phyloP scores from a whole-genome alignment of 2,888 invertebrate species.

The Drosophila maculinotata region DNA sequence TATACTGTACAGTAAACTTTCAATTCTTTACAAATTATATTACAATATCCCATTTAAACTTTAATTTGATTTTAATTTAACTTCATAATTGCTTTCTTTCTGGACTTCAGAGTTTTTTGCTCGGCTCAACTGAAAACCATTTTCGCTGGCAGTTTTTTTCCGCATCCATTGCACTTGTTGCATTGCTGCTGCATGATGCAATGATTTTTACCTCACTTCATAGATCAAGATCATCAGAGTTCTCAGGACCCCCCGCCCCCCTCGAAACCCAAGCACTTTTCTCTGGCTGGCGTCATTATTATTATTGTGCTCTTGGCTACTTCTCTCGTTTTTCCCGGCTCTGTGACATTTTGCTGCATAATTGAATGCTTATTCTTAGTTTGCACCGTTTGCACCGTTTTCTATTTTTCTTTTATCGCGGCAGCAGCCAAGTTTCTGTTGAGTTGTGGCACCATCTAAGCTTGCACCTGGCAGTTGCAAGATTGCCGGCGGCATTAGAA shows the following conservation, averaged over 20 bases:
- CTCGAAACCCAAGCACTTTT: background rate
- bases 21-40: too few species aligned
- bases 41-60: too few species aligned
- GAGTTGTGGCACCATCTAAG: constrained; percentile 81
- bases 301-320: constrained; percentile 4
- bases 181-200: constrained; percentile 31
- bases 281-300: constrained; percentile 1
- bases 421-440: constrained; percentile 36
- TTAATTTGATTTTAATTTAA: too few species aligned
- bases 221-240: constrained; percentile 63
- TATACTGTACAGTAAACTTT: too few species aligned
- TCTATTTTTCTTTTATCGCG: constrained; percentile 17
- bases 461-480: constrained; percentile 63
- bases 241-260: background rate
- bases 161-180: constrained; percentile 43
- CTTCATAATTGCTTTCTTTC: background rate
- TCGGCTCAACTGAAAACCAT: background rate
- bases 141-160: constrained; percentile 20
- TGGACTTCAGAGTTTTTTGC: background rate
- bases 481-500: constrained; percentile 46
- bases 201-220: constrained; percentile 69
- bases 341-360: constrained; percentile 76
- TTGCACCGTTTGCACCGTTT: constrained; percentile 2
- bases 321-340: constrained; percentile 20
- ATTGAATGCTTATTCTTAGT: constrained; percentile 74